Conservation (phyloP, 30 jellyfish, hydroid and myxozoan species). For the Pelagia noctiluca region DNA sequence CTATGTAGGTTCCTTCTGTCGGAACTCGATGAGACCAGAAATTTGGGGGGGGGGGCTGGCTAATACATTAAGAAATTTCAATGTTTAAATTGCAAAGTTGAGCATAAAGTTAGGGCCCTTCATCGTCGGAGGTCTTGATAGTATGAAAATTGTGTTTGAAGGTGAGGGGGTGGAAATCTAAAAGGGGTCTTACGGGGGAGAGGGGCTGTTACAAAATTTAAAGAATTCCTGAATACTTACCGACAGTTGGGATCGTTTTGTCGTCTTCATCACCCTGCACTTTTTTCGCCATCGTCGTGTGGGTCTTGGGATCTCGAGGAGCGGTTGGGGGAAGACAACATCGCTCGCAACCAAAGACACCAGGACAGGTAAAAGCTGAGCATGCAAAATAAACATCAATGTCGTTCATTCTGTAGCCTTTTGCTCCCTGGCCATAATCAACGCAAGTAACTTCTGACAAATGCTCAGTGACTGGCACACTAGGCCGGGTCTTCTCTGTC, state of each 20-base stretch:
- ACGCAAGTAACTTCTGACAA: not conserved
- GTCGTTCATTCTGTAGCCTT: not conserved
- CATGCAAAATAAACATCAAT: not conserved
- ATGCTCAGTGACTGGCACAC: not conserved
- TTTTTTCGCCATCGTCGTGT: not conserved
- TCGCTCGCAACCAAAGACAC: slow-evolving; percentile 7
- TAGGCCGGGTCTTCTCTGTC: not conserved
- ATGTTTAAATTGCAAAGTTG: no score
- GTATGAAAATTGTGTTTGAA: no score
- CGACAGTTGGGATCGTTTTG: not conserved
- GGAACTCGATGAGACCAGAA: no score
- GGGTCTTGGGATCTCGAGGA: slow-evolving; percentile 9
- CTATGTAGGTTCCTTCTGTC: no score
- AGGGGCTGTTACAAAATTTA: not conserved
- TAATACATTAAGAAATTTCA: no score
- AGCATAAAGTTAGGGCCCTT: no score
- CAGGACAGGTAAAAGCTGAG: not conserved
- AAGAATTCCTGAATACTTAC: not conserved
- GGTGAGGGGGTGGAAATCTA: not conserved
- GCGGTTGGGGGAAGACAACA: not conserved
- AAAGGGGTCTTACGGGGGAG: not conserved
- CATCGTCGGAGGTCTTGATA: no score
- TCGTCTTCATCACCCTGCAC: not conserved
- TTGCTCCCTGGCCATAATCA: not conserved
- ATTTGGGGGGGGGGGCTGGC: no score